Conservation (phyloP, 1,140 invertebrate species). For the Drosophila oshimai region DNA sequence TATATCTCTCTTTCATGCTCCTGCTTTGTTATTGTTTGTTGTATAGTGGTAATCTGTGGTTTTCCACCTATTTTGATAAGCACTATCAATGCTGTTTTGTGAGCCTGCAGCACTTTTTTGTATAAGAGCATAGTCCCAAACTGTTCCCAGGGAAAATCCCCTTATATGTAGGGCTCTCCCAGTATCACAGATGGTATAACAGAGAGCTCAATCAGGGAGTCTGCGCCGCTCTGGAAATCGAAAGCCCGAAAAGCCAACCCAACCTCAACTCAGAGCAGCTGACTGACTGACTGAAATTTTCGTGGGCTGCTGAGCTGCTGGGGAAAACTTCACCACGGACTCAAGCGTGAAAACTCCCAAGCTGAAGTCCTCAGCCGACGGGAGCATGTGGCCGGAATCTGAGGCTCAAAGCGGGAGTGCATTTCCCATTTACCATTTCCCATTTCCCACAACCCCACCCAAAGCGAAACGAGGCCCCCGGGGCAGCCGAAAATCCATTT, state of each 20-base stretch:
- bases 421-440: too few relatives aligned
- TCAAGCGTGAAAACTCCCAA: slow-evolving; percentile 25
- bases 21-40: slow-evolving; percentile 10
- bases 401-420: slow-evolving; percentile 8
- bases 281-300: slow-evolving; percentile 10
- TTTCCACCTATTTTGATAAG: slow-evolving; percentile 49
- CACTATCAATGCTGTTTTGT: slow-evolving; percentile 50
- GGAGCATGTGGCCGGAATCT: slow-evolving; percentile 9
- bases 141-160: slow-evolving; percentile 25
- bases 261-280: slow-evolving; percentile 62
- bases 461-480: background rate
- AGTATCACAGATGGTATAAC: slow-evolving; percentile 8
- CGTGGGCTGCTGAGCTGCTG: too few relatives aligned
- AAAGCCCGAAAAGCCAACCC: slow-evolving; percentile 28
- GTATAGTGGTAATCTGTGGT: background rate
- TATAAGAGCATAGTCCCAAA: slow-evolving; percentile 4
- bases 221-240: slow-evolving; percentile 35
- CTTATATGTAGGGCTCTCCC: background rate
- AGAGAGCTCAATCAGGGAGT: slow-evolving; percentile 7
- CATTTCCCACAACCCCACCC: background rate
- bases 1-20: background rate
- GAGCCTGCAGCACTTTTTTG: slow-evolving; percentile 20
- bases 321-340: slow-evolving; percentile 50
- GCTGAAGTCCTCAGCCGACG: slow-evolving; percentile 28
- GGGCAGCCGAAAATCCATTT: slow-evolving; percentile 28